Conservation (phyloP, 2,797 vertebrate genomes). For the Acrossocheilus fasciatus region DNA sequence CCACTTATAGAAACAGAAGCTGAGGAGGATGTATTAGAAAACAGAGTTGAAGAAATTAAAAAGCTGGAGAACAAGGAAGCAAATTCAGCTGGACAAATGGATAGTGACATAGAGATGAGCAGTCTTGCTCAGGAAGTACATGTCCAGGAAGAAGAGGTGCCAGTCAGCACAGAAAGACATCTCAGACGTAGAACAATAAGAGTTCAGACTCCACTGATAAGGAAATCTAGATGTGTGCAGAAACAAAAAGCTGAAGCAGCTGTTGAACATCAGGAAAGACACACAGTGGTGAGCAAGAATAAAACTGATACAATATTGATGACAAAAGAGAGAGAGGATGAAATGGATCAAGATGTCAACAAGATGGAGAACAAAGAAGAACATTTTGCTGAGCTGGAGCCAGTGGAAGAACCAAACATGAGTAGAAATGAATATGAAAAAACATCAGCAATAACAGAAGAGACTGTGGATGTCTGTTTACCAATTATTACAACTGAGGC, state of each 20-base stretch:
- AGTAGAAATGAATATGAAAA: not conserved
- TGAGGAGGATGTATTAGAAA: not conserved
- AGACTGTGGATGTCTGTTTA: not conserved
- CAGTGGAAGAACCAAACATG: not conserved
- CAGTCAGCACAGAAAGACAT: conserved; percentile 13
- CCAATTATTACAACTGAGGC: not conserved
- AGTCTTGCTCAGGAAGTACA: not conserved
- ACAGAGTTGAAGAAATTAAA: not conserved
- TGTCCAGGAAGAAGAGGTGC: conserved; percentile 12
- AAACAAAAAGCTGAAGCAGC: conserved; percentile 6
- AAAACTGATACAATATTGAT: not conserved
- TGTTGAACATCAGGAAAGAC: not conserved
- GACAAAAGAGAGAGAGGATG: not conserved
- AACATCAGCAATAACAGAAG: not conserved
- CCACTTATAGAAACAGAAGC: not conserved
- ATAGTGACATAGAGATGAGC: not conserved
- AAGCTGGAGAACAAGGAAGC: not conserved
- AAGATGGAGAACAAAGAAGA: conserved; percentile 13
- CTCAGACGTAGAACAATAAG: conserved; percentile 29
- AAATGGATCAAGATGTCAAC: not conserved
- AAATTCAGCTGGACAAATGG: not conserved
- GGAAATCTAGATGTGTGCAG: conserved; percentile 10
- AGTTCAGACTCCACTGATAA: conserved; percentile 8
- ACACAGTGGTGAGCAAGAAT: not conserved
- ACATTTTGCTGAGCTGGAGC: not conserved